phyloP scores from a whole-genome alignment of 2,113 vertebrate species.

The Plestiodon gilberti region DNA sequence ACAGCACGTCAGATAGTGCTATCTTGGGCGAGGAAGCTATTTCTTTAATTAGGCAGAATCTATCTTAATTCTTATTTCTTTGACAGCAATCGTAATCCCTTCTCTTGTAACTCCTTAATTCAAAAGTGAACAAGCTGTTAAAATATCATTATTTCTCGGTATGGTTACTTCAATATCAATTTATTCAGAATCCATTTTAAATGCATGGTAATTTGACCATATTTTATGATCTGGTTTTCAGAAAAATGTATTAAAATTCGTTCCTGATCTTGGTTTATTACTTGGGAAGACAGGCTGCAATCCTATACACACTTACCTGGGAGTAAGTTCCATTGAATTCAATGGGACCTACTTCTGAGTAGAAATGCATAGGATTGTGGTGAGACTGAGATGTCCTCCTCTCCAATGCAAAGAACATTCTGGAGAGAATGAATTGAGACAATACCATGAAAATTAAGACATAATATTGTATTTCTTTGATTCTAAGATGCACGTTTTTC shows the following conservation, averaged over 20 bases:
- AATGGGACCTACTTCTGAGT: too few species aligned
- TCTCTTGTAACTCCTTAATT: slow-evolving; percentile 11
- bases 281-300: neutral
- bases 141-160: slow-evolving; percentile 11
- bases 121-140: neutral
- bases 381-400: neutral
- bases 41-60: slow-evolving; percentile 6
- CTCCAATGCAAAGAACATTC: neutral
- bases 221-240: slow-evolving; percentile 5
- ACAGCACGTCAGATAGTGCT: neutral
- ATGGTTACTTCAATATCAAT: neutral
- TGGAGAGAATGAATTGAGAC: neutral
- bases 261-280: slow-evolving; percentile 6
- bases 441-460: neutral
- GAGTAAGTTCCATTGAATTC: too few species aligned
- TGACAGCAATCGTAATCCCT: neutral
- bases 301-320: too few species aligned
- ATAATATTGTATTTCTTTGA: too few species aligned
- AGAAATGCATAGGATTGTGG: too few species aligned
- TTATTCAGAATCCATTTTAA: neutral
- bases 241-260: neutral
- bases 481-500: too few species aligned
- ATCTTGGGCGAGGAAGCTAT: neutral
- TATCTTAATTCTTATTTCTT: slow-evolving; percentile 12
- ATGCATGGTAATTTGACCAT: neutral